These are phyloP conservation scores for Dione vanillae DNA, from an alignment of 2,888 invertebrate genomes.

Conservation along the genomic window DNA sequence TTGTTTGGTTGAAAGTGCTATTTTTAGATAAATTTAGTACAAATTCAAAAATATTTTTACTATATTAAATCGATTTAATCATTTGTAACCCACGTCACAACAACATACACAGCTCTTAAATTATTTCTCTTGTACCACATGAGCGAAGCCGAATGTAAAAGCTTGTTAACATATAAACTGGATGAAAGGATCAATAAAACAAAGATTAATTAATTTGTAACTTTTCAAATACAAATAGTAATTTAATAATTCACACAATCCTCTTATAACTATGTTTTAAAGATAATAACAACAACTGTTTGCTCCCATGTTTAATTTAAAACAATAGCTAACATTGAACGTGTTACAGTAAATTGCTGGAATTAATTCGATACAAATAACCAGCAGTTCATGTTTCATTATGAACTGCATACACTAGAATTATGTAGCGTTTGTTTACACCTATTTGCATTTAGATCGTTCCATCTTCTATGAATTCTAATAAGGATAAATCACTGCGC, in stretches of 20 bases:
- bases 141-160: no score
- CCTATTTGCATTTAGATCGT: conserved; percentile 71
- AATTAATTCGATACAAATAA: conserved; percentile 40
- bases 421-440: conserved; percentile 62
- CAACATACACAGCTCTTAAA: no score
- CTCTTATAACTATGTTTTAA: background rate
- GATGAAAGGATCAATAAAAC: background rate
- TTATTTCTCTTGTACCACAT: no score
- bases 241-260: conserved; percentile 9
- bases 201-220: background rate
- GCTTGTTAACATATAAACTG: background rate
- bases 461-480: conserved; percentile 64
- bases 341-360: conserved; percentile 30
- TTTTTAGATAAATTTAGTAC: no score
- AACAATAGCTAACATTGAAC: conserved; percentile 28
- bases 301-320: conserved; percentile 13
- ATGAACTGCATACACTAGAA: conserved; percentile 38
- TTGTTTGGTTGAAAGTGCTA: no score
- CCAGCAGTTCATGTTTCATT: conserved; percentile 37
- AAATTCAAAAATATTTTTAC: no score
- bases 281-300: conserved; percentile 14
- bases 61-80: no score
- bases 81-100: no score
- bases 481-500: conserved; percentile 63
- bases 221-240: background rate